Evolutionary conservation across 2,797 vertebrate genomes (phyloP), one percentile per base, ranked within the genome.

Genomic region (Pitangus sulphuratus): DNA sequence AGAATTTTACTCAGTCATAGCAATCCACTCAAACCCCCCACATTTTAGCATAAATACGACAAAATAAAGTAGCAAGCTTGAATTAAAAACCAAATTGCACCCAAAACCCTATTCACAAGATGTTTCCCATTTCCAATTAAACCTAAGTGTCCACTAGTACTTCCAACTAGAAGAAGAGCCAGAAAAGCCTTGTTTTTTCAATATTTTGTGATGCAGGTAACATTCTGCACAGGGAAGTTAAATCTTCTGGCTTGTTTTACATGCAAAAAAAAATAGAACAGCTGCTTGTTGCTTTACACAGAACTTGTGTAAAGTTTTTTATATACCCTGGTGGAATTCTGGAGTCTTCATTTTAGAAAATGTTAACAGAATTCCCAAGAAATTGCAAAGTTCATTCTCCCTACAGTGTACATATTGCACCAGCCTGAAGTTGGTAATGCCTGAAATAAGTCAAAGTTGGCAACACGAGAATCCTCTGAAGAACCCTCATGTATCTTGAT

Each of bases 81-180:
- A 30, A 15, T 80, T 80, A 66, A 65, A 9, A 57, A 22, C 9
- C 31, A 93, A 66, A 51, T 45, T 24, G n/a, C 31, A 45, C 33
- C 33, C 54, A 47, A 92, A 81, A 10, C 8, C 10, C n/a, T 24
- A 30, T 9, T 69, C 56, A 47, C 35, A 62, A 69, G 16, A 35
- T 20, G 14, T 12, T 51, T 78, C 86, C 37, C 11, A 40, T 35
- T 80, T 84, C 68, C 50, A 86, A 3, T 53, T 30, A 44, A 81
- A 26, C 15, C 22, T 7, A 16, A 53, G 22, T 14, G 15, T 87
- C 44, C 40, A 62, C 26, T 24, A 82, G 26, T 33, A 30, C 22
- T 79, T 81, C 74, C 44, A 76, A 60, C n/a, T 18, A 14, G 31
- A 96, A 79, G 20, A 85, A 12, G 53, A 84, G 44, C 37, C 80